Evolutionary conservation across 1,140 invertebrate species (phyloP), one percentile per base, ranked within the genome.

Genomic region (Eupristina koningsbergeri): DNA sequence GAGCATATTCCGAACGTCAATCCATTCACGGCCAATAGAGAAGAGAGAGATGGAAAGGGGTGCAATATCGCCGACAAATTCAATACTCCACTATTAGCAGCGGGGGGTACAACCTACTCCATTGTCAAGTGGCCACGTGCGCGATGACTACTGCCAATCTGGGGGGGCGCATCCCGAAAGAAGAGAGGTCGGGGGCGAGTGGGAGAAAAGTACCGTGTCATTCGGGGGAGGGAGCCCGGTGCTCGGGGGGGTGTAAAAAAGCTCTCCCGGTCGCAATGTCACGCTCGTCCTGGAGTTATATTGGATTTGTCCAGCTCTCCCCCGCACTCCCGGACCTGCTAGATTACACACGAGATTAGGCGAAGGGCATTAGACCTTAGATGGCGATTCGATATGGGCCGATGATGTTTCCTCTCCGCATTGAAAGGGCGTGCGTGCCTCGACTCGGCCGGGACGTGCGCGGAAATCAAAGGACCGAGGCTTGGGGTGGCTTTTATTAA

Each of bases 71-170:
- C 90, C 90, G 91, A 92, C 90, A 91, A 92, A 91, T 92, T 92
- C 91, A 91, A 92, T 92, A 88, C 87, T 81, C 84, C 85, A 87
- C 90, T 92, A 92, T 92, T 92, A 92, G 88, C 88, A 90, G 73
- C 71, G 58, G 84, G 79, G 81, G 69, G 83, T 85, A 84, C 53
- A 36, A 50, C 50, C 76, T 71, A 86, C 80, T 86, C 87, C 84
- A 89, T 89, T 90, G 89, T 92, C 86, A 86, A 91, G 89, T 90
- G 90, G 91, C 91, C 92, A 92, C 92, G 91, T 92, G 91, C 89
- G 87, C 87, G 61, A 87, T 86, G 82, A 81, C 85, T 80, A 45
- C 19, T 61, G 19, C 47, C 26, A 29, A 36, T 29, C 31, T 13
- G 26, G 76, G 53, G 36, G 41, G 76, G 41, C 58, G 47, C 22